A percentile compares a stretch with the other conserved stretches of the same genome.
Evolutionary conservation across 1,140 invertebrate genomes (phyloP).

Genomic region (Drosophila hydei): DNA sequence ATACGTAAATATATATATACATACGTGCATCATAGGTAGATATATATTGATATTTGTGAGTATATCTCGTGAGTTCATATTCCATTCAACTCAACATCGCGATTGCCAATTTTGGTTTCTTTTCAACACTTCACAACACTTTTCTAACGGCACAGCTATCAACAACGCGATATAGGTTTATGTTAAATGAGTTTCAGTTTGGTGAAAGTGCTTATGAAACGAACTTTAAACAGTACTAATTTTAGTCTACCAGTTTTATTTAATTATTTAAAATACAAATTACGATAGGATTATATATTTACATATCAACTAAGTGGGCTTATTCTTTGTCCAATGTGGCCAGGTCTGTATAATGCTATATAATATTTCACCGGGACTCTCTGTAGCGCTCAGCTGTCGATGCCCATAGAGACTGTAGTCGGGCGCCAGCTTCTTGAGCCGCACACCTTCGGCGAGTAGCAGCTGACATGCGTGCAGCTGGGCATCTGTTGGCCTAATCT

Average conservation of each 20-base stretch:
- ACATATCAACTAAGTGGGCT: slow-evolving; percentile 18
- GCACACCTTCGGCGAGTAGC: slow-evolving; percentile 87
- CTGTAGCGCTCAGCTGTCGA: slow-evolving; percentile 86
- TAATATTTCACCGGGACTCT: slow-evolving; percentile 87
- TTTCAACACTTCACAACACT: slow-evolving; percentile 29
- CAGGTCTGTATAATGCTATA: slow-evolving; percentile 86
- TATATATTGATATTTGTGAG: slow-evolving; percentile 9
- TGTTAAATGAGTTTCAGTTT: slow-evolving; percentile 13
- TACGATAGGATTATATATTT: slow-evolving; percentile 8
- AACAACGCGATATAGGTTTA: slow-evolving; percentile 6
- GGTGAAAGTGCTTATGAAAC: slow-evolving; percentile 1
- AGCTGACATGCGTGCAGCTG: slow-evolving; percentile 86
- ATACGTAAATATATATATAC: slow-evolving; percentile 21
- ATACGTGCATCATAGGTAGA: slow-evolving; percentile 20
- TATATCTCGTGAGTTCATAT: slow-evolving; percentile 26
- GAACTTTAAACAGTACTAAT: too few relatives aligned
- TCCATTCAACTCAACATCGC: slow-evolving; percentile 40
- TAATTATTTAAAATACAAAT: slow-evolving; percentile 5
- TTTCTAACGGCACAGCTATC: slow-evolving; percentile 21
- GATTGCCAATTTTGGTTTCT: slow-evolving; percentile 9
- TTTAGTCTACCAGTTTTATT: slow-evolving; percentile 31
- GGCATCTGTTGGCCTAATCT: slow-evolving; percentile 84
- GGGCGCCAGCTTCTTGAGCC: slow-evolving; percentile 84
- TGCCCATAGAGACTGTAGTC: slow-evolving; percentile 87
- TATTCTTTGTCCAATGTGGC: slow-evolving; percentile 84